phyloP scores from a whole-genome alignment of 2,113 vertebrate species.

The Oryzias woworae region DNA sequence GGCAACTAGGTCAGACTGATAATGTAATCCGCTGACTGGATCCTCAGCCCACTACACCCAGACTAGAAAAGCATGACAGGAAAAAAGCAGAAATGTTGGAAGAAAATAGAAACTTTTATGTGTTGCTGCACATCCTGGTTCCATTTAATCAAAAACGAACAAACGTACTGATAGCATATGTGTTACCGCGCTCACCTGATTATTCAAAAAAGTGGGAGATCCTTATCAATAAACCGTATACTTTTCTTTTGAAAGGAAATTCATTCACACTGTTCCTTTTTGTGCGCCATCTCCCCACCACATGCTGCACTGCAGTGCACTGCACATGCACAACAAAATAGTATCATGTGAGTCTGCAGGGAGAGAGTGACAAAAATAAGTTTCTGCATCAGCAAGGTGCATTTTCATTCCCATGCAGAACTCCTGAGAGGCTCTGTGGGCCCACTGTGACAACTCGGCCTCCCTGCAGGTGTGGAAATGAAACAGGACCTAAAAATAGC shows the following conservation, averaged over 20 bases:
- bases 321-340: conserved; percentile 57
- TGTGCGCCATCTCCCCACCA: conserved; percentile 53
- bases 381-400: conserved; percentile 78
- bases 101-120: conserved; percentile 52
- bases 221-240: conserved; percentile 38
- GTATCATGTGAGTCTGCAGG: conserved; percentile 49
- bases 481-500: conserved; percentile 90
- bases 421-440: conserved; percentile 74
- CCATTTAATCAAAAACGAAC: conserved; percentile 24
- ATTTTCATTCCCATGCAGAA: conserved; percentile 76
- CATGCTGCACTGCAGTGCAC: conserved; percentile 49
- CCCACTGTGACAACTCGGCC: conserved; percentile 70
- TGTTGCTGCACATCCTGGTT: conserved; percentile 37
- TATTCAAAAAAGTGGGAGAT: conserved; percentile 50
- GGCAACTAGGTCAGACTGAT: conserved; percentile 83
- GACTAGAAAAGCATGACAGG: conserved; percentile 69
- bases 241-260: conserved; percentile 25
- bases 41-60: conserved; percentile 74
- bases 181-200: conserved; percentile 28
- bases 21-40: conserved; percentile 82
- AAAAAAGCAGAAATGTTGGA: conserved; percentile 51
- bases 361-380: conserved; percentile 70
- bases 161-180: conserved; percentile 18
- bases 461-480: conserved; percentile 89
- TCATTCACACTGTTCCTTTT: conserved; percentile 45